A percentile compares a stretch with the other conserved stretches of the same genome.
These are phyloP conservation scores for Marisa cornuarietis DNA, from an alignment of 1,140 invertebrate genomes.

Conservation along the genomic window DNA sequence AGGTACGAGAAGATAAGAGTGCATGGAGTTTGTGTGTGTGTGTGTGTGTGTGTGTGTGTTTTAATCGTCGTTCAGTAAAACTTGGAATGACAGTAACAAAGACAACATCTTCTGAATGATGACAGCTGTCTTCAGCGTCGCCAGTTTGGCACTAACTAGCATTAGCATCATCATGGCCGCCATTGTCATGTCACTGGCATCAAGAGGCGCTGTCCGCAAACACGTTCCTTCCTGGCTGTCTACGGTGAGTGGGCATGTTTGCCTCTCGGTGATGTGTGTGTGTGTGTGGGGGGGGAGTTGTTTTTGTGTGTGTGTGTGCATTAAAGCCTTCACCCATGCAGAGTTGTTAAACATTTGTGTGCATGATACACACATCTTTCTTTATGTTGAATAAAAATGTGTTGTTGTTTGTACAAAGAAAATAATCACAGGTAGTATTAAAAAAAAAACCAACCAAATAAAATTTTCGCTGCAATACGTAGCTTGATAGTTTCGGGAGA, in stretches of 20 bases:
- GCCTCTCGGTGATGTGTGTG: too few relatives aligned
- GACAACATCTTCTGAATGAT: not conserved
- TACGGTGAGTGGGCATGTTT: slow-evolving; percentile 3
- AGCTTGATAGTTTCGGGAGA: not conserved
- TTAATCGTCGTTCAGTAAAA: too few relatives aligned
- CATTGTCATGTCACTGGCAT: slow-evolving; percentile 17
- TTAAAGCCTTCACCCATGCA: too few relatives aligned
- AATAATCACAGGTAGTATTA: too few relatives aligned
- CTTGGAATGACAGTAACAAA: too few relatives aligned
- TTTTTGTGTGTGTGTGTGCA: too few relatives aligned
- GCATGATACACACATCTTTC: too few relatives aligned
- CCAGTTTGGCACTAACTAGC: slow-evolving; percentile 26
- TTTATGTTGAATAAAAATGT: too few relatives aligned
- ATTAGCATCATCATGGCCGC: slow-evolving; percentile 29
- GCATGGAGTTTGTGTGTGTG: not conserved
- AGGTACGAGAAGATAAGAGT: not conserved
- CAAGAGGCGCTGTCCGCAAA: slow-evolving; percentile 10
- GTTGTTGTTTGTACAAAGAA: too few relatives aligned
- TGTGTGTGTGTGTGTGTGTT: not conserved
- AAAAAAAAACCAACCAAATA: too few relatives aligned
- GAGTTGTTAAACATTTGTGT: too few relatives aligned
- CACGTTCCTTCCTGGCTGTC: slow-evolving; percentile 22
- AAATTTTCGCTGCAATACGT: not conserved
- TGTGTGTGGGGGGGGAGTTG: too few relatives aligned
- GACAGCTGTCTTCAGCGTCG: slow-evolving; percentile 27